Evolutionary conservation across 1,140 invertebrate genomes (phyloP).

Genomic region (Dermatophagoides farinae): DNA sequence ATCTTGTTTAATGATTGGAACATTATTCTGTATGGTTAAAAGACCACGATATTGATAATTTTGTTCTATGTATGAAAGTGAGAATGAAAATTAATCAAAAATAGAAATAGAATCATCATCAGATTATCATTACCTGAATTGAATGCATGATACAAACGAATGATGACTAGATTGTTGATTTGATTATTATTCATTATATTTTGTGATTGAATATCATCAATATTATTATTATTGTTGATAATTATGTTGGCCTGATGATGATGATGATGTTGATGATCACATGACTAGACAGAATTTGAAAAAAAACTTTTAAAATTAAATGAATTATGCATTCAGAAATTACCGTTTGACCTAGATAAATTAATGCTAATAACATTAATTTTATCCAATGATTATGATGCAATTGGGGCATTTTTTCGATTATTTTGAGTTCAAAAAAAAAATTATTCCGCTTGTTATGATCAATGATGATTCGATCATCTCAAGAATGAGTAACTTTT

Average conservation of each 20-base stretch:
- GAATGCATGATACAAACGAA: constrained; percentile 9
- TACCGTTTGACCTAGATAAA: too few relatives aligned
- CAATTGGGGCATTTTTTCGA: too few relatives aligned
- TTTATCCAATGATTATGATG: too few relatives aligned
- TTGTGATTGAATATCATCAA: too few relatives aligned
- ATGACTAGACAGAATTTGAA: constrained; percentile 12
- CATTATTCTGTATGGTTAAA: constrained; percentile 3
- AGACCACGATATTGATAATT: constrained; percentile 1
- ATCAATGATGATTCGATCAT: too few relatives aligned
- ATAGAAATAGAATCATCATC: not conserved
- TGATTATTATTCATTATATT: not conserved
- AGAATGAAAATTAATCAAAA: not conserved
- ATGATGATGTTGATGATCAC: constrained; percentile 13
- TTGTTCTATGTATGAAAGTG: not conserved
- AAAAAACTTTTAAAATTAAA: not conserved
- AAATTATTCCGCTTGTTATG: too few relatives aligned
- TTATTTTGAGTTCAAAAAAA: too few relatives aligned
- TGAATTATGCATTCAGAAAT: too few relatives aligned
- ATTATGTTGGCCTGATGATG: not conserved
- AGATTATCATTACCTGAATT: not conserved
- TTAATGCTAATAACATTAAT: too few relatives aligned
- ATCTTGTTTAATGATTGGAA: constrained; percentile 6
- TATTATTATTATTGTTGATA: too few relatives aligned
- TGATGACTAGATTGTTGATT: not conserved
- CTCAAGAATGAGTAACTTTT: too few relatives aligned